Base-by-base conservation (phyloP, 2,888 invertebrate genomes). In the Silvanus unidentatus region DNA sequence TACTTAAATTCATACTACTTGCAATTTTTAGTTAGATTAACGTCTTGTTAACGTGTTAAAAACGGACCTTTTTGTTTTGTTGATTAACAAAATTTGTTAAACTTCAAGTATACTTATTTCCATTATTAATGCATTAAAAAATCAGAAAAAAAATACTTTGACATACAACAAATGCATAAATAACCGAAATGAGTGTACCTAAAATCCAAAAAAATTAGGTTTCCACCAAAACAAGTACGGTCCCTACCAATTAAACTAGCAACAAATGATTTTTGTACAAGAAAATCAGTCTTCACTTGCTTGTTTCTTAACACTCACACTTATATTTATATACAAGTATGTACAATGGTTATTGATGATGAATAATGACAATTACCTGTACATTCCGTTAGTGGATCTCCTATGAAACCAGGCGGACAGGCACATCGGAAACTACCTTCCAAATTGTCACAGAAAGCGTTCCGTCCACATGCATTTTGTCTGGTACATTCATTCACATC, bases 361-460 rank as follows among this genome's bases (percentile, higher is more conserved):
- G 28, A 28, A 22, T 22, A 22, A 22, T 22, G 22, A 40, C 39
- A 55, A 57, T 53, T 81, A 88, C 88, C 88, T 73, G 78, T 77
- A 71, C 90, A 91, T 57, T 78, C 79, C 41, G 77, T 73, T 68
- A 81, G 77, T 13, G 91, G 86, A 70, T 92, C 84, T 57, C 91
- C 91, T 55, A 80, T 77, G 71, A 82, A 89, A 59, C 92, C 92
- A 59, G 84, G 81, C 41, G 89, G 89, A 69, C 93, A 93, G 37
- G 81, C 66, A 70, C 93, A 93, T 55, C 81, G 81, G 71, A 82
- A 89, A 58, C 82, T 83, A 54, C 89, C 91, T 46, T 84, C 82
- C 41, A 82, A 74, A 68, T 92, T 91, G 49, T 82, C 79, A 67
- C 93, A 93, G 42, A 81, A 73, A 3, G 92, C 90, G 57, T 82